Evolutionary conservation across 2,797 vertebrate species (phyloP).

Genomic region (Rhinichthys osculus): DNA sequence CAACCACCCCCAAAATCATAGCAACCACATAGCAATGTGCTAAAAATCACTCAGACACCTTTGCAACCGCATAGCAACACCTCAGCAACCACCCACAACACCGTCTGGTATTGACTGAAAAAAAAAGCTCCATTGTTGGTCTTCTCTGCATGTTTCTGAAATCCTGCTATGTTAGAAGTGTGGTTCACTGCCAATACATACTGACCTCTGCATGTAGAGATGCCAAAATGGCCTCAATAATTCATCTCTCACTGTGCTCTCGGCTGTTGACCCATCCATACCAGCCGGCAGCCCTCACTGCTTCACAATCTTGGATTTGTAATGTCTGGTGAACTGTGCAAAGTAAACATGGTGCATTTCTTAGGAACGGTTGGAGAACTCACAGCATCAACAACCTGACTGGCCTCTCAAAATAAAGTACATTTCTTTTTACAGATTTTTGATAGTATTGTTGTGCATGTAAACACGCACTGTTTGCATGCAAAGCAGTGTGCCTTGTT

Average conservation of each 20-base stretch:
- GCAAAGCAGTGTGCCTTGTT: background rate
- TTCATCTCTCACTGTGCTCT: slow-evolving; percentile 34
- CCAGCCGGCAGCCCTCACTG: background rate
- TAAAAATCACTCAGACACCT: too few relatives aligned
- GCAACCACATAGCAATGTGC: background rate
- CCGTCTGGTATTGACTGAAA: background rate
- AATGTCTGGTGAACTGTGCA: slow-evolving; percentile 24
- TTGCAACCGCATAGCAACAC: background rate
- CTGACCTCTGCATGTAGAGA: slow-evolving; percentile 34
- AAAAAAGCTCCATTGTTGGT: background rate
- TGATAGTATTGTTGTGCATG: background rate
- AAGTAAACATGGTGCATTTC: slow-evolving; percentile 25
- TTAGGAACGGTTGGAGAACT: background rate
- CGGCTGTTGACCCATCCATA: slow-evolving; percentile 26
- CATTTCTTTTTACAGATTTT: background rate
- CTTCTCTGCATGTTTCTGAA: slow-evolving; percentile 2
- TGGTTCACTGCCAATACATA: slow-evolving; percentile 27
- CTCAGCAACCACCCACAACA: background rate
- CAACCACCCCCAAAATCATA: background rate
- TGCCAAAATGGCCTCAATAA: slow-evolving; percentile 35
- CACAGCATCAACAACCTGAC: background rate
- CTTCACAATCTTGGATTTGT: slow-evolving; percentile 18
- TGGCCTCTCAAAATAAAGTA: background rate
- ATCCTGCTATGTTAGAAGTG: slow-evolving; percentile 2
- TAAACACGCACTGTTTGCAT: background rate